Base-by-base conservation (phyloP, 2,888 invertebrate genomes). In the Oscheius sp. region DNA sequence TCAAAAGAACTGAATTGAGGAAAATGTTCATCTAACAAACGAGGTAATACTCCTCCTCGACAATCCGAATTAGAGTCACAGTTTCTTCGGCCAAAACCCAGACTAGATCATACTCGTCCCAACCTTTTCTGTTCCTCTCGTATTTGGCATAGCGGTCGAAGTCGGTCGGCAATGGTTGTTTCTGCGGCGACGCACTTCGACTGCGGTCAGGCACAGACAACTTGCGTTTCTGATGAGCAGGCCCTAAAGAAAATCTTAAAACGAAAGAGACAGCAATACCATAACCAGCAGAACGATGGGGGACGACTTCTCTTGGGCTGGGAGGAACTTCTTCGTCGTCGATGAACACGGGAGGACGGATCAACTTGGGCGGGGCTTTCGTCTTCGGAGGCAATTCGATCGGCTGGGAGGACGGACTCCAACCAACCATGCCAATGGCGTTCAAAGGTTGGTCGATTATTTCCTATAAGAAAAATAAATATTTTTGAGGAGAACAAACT, bases 261-360 rank as follows among this genome's bases (percentile, higher is more conserved):
- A 5, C 43, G 23, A 56, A 41, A 27, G 41, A 21, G 16, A 13
- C 12, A 16, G 2, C 7, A 27, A 52, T 72, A 84, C 85, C 85
- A 76, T 85, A 85, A 71, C 85, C 85, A 41, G 84, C 84, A 7
- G 85, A 84, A 21, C 85, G 77, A 70, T 85, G 85, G 41, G 85
- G 85, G 49, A 85, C 77, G 55, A 77, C 68, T 76, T 85, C 85
- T 58, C 85, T 78, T n/a, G 85, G 84, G 52, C 83, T 79, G 49
- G 84, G 84, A 52, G 82, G 81, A 21, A 80, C 80, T 64, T 84
- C 85, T 29, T 83, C 80, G 55, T 79, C 79, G 27, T 77, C 76
- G 27, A 79, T 71, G 41, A 81, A 74, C n/a, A 73, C 77, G n/a
- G 78, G 80, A 66, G 80, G 80, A 35, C 66, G 69, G 35, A 79